Conservation (phyloP, 1,140 invertebrate species). For the Anastrepha obliqua region DNA sequence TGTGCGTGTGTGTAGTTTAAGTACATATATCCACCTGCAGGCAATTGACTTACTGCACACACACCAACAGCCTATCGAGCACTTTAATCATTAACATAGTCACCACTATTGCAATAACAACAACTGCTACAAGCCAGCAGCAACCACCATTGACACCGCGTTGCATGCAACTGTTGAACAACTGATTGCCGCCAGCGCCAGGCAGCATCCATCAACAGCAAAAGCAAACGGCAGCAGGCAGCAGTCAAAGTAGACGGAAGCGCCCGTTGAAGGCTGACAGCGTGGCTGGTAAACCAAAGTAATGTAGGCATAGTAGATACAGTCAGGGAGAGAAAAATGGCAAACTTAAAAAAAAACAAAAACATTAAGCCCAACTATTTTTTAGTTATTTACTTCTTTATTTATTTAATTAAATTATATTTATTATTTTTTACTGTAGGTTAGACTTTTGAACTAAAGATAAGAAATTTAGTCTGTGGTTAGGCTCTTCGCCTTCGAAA, state of each 20-base stretch:
- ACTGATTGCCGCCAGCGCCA: neutral
- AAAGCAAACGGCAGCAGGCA: neutral
- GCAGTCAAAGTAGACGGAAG: neutral
- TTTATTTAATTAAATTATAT: too few species aligned
- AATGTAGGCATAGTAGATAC: too few species aligned
- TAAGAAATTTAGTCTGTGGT: too few species aligned
- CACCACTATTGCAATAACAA: neutral
- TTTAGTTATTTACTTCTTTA: too few species aligned
- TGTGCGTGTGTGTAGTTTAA: neutral
- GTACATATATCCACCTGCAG: constrained; percentile 28
- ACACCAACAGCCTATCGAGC: neutral
- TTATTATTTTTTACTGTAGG: too few species aligned
- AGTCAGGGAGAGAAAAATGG: too few species aligned
- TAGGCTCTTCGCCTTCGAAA: too few species aligned
- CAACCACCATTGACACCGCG: neutral
- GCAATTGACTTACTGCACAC: constrained; percentile 3
- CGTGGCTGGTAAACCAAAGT: neutral
- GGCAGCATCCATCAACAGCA: neutral
- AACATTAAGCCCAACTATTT: too few species aligned
- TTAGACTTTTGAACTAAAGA: too few species aligned
- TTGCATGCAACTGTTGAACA: constrained; percentile 38
- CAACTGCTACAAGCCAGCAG: neutral
- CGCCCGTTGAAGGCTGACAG: neutral
- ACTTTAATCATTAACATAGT: constrained; percentile 36
- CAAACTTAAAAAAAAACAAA: too few species aligned